Evolutionary conservation across 1,140 invertebrate species (phyloP), one percentile per base, ranked within the genome.

Genomic region (Leptestheria dahalacensis): DNA sequence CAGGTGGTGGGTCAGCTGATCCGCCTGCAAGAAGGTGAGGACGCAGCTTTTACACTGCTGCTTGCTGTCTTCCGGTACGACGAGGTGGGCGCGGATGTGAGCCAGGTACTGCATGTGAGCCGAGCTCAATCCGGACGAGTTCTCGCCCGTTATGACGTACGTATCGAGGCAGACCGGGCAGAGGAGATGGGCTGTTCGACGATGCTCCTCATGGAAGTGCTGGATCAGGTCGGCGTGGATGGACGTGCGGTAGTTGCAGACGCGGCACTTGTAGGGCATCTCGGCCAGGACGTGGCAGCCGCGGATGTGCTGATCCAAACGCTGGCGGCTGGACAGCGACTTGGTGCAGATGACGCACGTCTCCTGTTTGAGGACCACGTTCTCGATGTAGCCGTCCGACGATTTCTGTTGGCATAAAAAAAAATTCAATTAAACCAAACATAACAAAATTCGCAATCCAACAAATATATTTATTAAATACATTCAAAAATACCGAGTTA

Each of bases 201-300:
- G 23, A 53, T 63, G 57, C 26, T 61, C 63, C 33, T 60, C 54
- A n/a, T 60, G 55, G 48, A 67, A 67, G 72, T 90, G 87, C 66
- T 86, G 79, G 49, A 86, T 77, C 21, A 79, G 72, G 62, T 82
- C 63, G 41, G 47, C 15, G 20, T 88, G 86, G 59, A 83, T 82
- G 9, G 86, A 89, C 15, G 80, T 79, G 46, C 83, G 76, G 70
- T 83, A 87, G 51, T 75, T 71, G 65, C 87, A 90, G 25, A 78
- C 77, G 24, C 79, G 79, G 68, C 88, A 90, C 41, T 74, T 73
- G 69, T 90, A 91, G 1, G 88, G 88, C 70, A 89, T 76, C 69
- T 91, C 88, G 3, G 80, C 75, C 23, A 81, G 81, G 60, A 77
- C 75, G 72, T 91, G 88, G 61, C 78, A 79, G 60, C 79, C 79